Percentiles rank a stretch among this genome's conserved stretches.
These are phyloP conservation scores for Corynorhinus townsendii DNA, from an alignment of 2,113 vertebrate species.

Conservation along the genomic window DNA sequence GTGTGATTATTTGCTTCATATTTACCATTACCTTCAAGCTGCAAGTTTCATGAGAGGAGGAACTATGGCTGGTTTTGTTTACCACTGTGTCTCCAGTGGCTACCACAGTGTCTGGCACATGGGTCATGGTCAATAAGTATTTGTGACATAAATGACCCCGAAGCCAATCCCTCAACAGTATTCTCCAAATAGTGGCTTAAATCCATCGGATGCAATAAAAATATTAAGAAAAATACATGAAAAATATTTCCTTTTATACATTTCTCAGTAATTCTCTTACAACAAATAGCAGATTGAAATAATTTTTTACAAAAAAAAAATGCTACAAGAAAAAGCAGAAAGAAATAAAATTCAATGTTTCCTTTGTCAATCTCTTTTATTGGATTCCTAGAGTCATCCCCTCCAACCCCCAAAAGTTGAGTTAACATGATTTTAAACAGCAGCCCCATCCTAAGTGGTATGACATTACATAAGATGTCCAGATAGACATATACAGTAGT, in stretches of 20 bases:
- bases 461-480: neutral
- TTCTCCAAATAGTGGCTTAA: neutral
- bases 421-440: neutral
- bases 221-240: neutral
- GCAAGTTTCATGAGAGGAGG: neutral
- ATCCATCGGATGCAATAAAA: neutral
- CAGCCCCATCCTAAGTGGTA: neutral
- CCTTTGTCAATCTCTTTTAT: neutral
- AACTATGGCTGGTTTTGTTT: neutral
- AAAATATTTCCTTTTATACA: neutral
- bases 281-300: neutral
- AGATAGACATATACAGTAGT: neutral
- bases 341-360: neutral
- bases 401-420: neutral
- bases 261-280: neutral
- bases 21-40: neutral
- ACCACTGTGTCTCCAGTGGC: neutral
- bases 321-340: neutral
- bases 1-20: neutral
- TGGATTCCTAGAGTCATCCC: neutral
- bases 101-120: neutral
- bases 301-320: neutral
- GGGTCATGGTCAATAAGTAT: neutral
- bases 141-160: neutral
- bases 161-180: neutral